A percentile compares a stretch with the other conserved stretches of the same genome.
phyloP scores from a whole-genome alignment of 2,888 invertebrate species.

The Drosophila quinaria region DNA sequence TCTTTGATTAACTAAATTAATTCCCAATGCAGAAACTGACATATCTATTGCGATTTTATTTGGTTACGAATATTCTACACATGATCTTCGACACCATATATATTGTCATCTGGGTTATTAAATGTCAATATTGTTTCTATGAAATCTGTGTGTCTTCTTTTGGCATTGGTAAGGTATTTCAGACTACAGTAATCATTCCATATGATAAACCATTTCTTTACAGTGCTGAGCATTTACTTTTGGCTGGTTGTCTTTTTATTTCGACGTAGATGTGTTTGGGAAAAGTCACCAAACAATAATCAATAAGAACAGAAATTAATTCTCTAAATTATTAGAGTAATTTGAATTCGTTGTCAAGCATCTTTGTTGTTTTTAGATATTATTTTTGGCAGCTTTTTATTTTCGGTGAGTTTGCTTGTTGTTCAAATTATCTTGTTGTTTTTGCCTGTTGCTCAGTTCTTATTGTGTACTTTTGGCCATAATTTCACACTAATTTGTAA shows the following conservation, averaged over 20 bases:
- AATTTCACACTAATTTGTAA: conserved; percentile 79
- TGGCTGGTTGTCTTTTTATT: conserved; percentile 40
- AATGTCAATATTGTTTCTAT: conserved; percentile 23
- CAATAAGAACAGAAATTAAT: not conserved
- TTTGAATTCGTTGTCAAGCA: conserved; percentile 1
- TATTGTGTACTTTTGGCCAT: conserved; percentile 57
- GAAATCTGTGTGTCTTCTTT: not conserved
- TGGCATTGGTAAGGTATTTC: not conserved
- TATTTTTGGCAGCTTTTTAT: conserved; percentile 51
- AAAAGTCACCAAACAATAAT: conserved; percentile 20
- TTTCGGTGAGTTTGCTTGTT: conserved; percentile 40
- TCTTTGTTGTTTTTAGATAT: conserved; percentile 33
- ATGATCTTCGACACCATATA: not conserved
- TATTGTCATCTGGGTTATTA: not conserved
- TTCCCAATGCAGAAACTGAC: conserved; percentile 37
- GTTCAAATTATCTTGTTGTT: conserved; percentile 37
- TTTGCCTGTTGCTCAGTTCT: conserved; percentile 26
- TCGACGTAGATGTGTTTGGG: conserved; percentile 12
- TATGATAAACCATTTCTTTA: not conserved
- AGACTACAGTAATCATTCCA: not conserved
- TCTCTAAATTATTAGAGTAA: conserved; percentile 16
- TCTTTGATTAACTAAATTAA: not conserved
- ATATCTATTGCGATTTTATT: conserved; percentile 19
- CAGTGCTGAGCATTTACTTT: conserved; percentile 52
- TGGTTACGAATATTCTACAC: conserved; percentile 39